Conservation (phyloP, 1,140 invertebrate genomes). For the Diorhabda sublineata region DNA sequence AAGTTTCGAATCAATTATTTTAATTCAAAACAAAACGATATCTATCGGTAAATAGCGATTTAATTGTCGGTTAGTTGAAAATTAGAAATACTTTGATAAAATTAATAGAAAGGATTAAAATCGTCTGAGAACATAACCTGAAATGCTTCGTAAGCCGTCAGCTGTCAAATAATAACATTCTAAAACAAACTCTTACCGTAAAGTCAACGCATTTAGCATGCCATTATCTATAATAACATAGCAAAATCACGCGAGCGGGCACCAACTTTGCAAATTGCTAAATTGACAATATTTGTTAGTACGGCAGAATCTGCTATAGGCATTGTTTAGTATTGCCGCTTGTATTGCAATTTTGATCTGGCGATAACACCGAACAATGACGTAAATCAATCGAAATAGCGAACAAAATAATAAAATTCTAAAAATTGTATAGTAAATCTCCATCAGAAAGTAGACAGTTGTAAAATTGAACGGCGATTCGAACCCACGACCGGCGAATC, state of each 20-base stretch:
- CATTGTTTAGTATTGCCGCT: neutral
- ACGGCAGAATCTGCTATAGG: constrained; percentile 4
- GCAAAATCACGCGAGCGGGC: constrained; percentile 30
- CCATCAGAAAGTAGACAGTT: too few relatives aligned
- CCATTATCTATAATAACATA: constrained; percentile 45
- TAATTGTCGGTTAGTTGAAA: neutral
- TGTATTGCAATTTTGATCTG: too few relatives aligned
- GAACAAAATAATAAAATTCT: too few relatives aligned
- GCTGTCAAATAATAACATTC: constrained; percentile 40
- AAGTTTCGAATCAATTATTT: neutral
- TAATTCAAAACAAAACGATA: neutral
- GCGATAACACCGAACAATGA: too few relatives aligned
- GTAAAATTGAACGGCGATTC: too few relatives aligned
- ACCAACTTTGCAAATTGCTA: constrained; percentile 41
- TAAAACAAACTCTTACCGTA: constrained; percentile 37
- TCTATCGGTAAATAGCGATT: neutral
- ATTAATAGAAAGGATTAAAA: constrained; percentile 10
- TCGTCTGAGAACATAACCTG: constrained; percentile 23
- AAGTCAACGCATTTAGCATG: constrained; percentile 44
- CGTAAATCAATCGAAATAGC: too few relatives aligned
- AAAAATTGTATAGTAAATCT: too few relatives aligned
- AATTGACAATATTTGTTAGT: constrained; percentile 43
- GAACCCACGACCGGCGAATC: too few relatives aligned
- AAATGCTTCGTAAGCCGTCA: constrained; percentile 35
- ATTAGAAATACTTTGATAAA: neutral